These are phyloP conservation scores for Trachythela sp. DNA, from an alignment of 64 coral and sea anemone genomes.

Conservation along the genomic window DNA sequence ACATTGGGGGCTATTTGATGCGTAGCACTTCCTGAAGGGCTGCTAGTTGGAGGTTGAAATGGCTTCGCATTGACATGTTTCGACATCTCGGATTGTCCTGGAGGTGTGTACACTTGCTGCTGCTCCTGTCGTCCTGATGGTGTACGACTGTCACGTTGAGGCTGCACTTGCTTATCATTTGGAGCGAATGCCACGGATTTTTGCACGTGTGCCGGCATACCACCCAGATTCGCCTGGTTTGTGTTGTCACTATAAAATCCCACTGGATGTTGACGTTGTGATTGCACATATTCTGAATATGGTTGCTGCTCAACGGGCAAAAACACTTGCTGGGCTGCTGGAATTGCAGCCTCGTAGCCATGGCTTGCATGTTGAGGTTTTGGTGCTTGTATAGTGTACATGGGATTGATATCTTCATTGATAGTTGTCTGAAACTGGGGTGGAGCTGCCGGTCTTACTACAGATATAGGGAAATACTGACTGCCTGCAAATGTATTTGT, in stretches of 20 bases:
- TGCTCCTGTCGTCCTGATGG: not conserved
- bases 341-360: slow-evolving; percentile 38
- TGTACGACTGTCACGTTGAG: not conserved
- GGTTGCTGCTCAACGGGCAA: slow-evolving; percentile 50
- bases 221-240: not conserved
- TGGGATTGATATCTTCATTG: slow-evolving; percentile 6
- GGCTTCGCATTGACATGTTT: slow-evolving; percentile 98
- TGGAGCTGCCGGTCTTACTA: not conserved
- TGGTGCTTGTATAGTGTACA: not conserved
- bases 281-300: slow-evolving; percentile 48
- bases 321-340: slow-evolving; percentile 54
- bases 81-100: slow-evolving; percentile 68
- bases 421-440: not conserved
- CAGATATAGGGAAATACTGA: not conserved
- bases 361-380: not conserved
- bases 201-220: not conserved
- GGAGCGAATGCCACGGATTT: not conserved
- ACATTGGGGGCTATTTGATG: not conserved
- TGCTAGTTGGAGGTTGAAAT: slow-evolving; percentile 76
- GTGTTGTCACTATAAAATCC: slow-evolving; percentile 33
- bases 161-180: not conserved
- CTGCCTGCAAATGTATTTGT: not conserved
- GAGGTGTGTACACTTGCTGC: not conserved
- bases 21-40: not conserved
- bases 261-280: slow-evolving; percentile 36